These are phyloP conservation scores for Pagrus major DNA, from an alignment of 2,113 vertebrate species.

Conservation along the genomic window DNA sequence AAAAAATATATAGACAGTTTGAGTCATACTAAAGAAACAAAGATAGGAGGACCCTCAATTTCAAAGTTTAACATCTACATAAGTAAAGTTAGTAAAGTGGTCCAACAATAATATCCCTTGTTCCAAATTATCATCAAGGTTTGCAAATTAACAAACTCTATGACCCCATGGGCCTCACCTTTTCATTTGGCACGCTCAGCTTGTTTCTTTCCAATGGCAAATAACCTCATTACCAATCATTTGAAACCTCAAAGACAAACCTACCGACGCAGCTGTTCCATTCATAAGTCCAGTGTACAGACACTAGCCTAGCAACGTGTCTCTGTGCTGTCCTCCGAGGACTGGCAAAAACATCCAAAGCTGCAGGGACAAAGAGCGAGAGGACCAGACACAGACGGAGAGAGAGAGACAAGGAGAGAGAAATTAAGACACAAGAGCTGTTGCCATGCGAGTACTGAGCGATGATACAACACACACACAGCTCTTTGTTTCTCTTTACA, in stretches of 20 bases:
- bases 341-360: slow-evolving; percentile 26
- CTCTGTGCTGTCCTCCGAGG: slow-evolving; percentile 19
- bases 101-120: not conserved
- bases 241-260: slow-evolving; percentile 17
- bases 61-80: no score
- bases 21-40: no score
- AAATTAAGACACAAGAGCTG: slow-evolving; percentile 29
- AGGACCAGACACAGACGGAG: not conserved
- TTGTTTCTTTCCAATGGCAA: not conserved
- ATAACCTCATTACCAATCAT: not conserved
- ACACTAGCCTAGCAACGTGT: not conserved
- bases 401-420: slow-evolving; percentile 5
- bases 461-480: slow-evolving; percentile 8
- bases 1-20: no score
- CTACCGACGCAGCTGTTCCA: slow-evolving; percentile 7
- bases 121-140: not conserved
- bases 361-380: not conserved
- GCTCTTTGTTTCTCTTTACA: not conserved
- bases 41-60: no score
- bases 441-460: slow-evolving; percentile 29
- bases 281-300: slow-evolving; percentile 7
- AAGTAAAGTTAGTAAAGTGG: no score
- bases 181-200: not conserved
- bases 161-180: not conserved
- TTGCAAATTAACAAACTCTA: not conserved